A percentile compares a stretch with the other conserved stretches of the same genome.
Conservation (phyloP, 2,797 vertebrate genomes). For the Galaxias olidus region DNA sequence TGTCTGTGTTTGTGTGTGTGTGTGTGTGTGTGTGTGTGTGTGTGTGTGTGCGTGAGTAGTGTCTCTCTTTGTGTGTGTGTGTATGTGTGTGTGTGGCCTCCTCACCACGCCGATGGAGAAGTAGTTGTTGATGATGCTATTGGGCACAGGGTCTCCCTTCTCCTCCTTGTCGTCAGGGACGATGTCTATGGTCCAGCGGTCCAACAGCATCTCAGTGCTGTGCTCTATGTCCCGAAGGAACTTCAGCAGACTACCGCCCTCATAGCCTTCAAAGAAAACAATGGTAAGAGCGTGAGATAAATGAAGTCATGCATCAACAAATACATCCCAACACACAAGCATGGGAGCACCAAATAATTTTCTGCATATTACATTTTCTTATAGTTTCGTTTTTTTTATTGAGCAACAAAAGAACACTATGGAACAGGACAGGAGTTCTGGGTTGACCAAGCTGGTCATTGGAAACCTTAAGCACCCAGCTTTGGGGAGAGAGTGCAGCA, state of each 20-base stretch:
- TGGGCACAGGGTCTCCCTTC: slow-evolving; percentile 88
- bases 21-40: not conserved
- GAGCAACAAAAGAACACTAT: too few relatives aligned
- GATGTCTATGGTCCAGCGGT: slow-evolving; percentile 93
- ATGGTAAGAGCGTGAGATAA: too few relatives aligned
- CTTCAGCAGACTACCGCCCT: slow-evolving; percentile 90
- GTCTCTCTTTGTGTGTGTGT: not conserved
- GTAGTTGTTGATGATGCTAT: slow-evolving; percentile 96
- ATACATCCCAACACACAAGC: too few relatives aligned
- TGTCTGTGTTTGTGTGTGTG: not conserved
- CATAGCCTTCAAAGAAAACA: slow-evolving; percentile 79
- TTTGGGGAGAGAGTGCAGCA: too few relatives aligned
- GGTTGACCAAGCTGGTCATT: too few relatives aligned
- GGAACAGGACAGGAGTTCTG: too few relatives aligned
- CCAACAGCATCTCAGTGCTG: slow-evolving; percentile 87
- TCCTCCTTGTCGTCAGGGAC: slow-evolving; percentile 84
- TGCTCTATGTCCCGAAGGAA: slow-evolving; percentile 91
- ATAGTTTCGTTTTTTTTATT: too few relatives aligned
- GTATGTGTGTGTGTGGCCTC: not conserved
- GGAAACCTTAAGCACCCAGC: too few relatives aligned
- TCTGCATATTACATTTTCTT: too few relatives aligned
- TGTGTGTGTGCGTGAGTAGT: not conserved
- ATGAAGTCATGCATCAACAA: too few relatives aligned
- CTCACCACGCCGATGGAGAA: slow-evolving; percentile 98
- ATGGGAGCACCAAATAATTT: too few relatives aligned